Evolutionary conservation across 2,888 invertebrate species (phyloP).

Genomic region (Catonia carolina): DNA sequence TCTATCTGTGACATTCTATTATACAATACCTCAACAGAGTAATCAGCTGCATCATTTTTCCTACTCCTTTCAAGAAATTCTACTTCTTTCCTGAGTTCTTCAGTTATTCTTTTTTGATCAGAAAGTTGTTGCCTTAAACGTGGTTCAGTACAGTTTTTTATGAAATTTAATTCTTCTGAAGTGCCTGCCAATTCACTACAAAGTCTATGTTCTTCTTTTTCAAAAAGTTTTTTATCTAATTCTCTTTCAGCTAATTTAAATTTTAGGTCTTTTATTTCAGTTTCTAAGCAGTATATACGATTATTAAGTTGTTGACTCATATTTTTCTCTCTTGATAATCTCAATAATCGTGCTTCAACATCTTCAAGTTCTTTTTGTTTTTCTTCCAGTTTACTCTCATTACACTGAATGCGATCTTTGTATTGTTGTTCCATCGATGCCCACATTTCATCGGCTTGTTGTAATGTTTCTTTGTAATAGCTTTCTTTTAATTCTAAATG

Average conservation of each 20-base stretch:
- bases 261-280: slow-evolving; percentile 50
- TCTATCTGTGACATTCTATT: too few relatives aligned
- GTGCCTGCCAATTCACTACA: slow-evolving; percentile 50
- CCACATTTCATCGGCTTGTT: slow-evolving; percentile 66
- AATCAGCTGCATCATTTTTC: slow-evolving; percentile 45
- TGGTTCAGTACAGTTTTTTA: slow-evolving; percentile 47
- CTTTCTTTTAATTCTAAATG: slow-evolving; percentile 59
- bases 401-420: slow-evolving; percentile 51
- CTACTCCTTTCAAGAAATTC: slow-evolving; percentile 45
- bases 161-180: slow-evolving; percentile 45
- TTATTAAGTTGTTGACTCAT: slow-evolving; percentile 29
- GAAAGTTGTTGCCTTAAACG: slow-evolving; percentile 35
- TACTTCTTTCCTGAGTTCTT: slow-evolving; percentile 47
- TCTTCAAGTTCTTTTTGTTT: slow-evolving; percentile 47
- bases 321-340: slow-evolving; percentile 26
- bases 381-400: slow-evolving; percentile 50
- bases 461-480: slow-evolving; percentile 62
- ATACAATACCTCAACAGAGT: slow-evolving; percentile 17
- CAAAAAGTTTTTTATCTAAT: slow-evolving; percentile 40
- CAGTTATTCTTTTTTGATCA: slow-evolving; percentile 43
- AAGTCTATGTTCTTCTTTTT: slow-evolving; percentile 45
- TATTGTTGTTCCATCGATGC: slow-evolving; percentile 59
- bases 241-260: slow-evolving; percentile 43
- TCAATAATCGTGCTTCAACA: slow-evolving; percentile 48
- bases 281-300: slow-evolving; percentile 46